These are phyloP conservation scores for Squalus acanthias DNA, from an alignment of 2,797 vertebrate species.

Conservation along the genomic window DNA sequence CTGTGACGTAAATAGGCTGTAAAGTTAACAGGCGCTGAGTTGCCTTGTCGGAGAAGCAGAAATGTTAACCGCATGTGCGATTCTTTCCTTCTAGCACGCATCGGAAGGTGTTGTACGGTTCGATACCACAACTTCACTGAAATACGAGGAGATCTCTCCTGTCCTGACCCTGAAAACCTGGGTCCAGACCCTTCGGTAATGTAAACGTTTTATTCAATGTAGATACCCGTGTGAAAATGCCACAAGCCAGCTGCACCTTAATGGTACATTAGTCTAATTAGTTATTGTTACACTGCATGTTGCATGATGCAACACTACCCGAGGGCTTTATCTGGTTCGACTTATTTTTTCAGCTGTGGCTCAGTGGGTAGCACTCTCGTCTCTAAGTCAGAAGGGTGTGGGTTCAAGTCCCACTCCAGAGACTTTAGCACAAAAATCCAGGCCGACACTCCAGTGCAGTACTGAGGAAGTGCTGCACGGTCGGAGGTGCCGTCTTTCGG, in stretches of 20 bases:
- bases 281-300: not conserved
- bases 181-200: constrained; percentile 91
- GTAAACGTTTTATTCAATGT: not conserved
- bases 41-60: not conserved
- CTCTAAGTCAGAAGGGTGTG: not conserved
- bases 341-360: not conserved
- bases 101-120: constrained; percentile 88
- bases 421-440: not conserved
- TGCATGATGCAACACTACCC: too few species aligned
- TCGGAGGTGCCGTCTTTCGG: not conserved
- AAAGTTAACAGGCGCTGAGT: not conserved
- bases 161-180: constrained; percentile 89
- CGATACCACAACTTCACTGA: constrained; percentile 80
- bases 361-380: not conserved
- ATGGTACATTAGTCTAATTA: not conserved
- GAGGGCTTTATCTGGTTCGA: too few species aligned
- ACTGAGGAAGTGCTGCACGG: not conserved
- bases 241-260: not conserved
- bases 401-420: not conserved
- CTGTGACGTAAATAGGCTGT: not conserved
- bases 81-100: constrained; percentile 67
- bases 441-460: not conserved
- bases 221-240: not conserved
- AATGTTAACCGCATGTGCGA: not conserved
- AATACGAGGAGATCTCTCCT: constrained; percentile 90